Percentiles rank a stretch among this genome's conserved stretches.
phyloP scores from a whole-genome alignment of 2,888 invertebrate genomes.

The Mactromeris polynyma region DNA sequence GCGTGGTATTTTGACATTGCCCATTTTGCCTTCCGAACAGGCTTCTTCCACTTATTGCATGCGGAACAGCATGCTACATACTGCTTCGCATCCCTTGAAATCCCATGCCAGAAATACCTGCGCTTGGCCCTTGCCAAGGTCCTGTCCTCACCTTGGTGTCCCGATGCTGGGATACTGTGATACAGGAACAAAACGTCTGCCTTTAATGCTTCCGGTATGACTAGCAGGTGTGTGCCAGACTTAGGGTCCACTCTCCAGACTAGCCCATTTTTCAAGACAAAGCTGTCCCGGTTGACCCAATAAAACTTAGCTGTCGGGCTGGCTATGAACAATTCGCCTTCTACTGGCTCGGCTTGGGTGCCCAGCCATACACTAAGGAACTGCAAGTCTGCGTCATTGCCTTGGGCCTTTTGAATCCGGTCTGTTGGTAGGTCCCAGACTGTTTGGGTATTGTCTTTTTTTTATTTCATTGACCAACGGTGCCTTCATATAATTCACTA shows the following conservation, averaged over 20 bases:
- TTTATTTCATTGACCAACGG: background rate
- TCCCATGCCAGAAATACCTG: constrained; percentile 45
- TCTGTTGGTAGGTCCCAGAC: background rate
- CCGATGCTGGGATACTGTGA: constrained; percentile 50
- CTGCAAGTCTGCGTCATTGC: background rate
- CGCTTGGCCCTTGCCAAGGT: constrained; percentile 20
- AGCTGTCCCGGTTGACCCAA: constrained; percentile 24
- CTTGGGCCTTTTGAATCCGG: background rate
- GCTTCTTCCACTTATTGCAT: constrained; percentile 26
- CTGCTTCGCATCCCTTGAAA: constrained; percentile 7
- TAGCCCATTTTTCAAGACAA: background rate
- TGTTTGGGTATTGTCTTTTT: too few species aligned
- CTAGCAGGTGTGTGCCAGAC: background rate
- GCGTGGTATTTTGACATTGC: too few species aligned
- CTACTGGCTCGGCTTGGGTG: background rate
- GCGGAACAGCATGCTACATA: constrained; percentile 27
- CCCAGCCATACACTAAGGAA: background rate
- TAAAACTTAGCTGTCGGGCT: constrained; percentile 5
- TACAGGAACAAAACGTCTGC: background rate
- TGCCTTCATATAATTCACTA: background rate
- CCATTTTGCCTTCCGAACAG: too few species aligned
- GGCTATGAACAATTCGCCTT: background rate
- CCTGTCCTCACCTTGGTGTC: constrained; percentile 51
- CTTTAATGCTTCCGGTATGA: constrained; percentile 31
- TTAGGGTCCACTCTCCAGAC: background rate